These are phyloP conservation scores for Notodonta ziczac DNA, from an alignment of 2,888 invertebrate species.

Conservation along the genomic window DNA sequence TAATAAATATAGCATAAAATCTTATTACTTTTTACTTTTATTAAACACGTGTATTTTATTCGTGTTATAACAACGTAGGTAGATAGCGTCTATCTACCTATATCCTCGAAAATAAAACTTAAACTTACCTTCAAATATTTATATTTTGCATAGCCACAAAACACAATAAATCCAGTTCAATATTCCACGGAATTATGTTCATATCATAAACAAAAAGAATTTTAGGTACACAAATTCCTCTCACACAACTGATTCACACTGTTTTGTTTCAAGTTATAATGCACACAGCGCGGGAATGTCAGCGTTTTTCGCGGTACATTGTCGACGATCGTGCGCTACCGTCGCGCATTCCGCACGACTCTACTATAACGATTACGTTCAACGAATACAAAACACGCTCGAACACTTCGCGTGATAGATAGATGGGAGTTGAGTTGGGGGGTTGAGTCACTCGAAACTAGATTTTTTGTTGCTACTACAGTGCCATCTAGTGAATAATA, in stretches of 20 bases:
- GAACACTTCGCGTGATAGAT: conserved; percentile 28
- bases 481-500: conserved; percentile 48
- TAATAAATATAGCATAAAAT: too few relatives aligned
- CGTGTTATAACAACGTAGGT: too few relatives aligned
- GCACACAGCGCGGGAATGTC: conserved; percentile 67
- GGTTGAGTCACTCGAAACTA: conserved; percentile 35
- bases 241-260: conserved; percentile 64
- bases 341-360: conserved; percentile 67
- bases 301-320: conserved; percentile 70
- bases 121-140: conserved; percentile 58
- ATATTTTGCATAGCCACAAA: conserved; percentile 23
- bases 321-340: conserved; percentile 63
- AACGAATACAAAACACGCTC: conserved; percentile 71
- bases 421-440: conserved; percentile 10
- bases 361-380: conserved; percentile 64
- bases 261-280: conserved; percentile 64
- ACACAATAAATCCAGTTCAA: conserved; percentile 58
- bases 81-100: too few relatives aligned
- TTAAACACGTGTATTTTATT: too few relatives aligned
- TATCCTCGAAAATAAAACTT: not conserved
- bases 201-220: conserved; percentile 54
- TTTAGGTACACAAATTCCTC: conserved; percentile 63
- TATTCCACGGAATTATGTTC: conserved; percentile 58
- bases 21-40: too few relatives aligned
- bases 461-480: conserved; percentile 14